These are phyloP conservation scores for Epinephelus fuscoguttatus DNA, from an alignment of 2,113 vertebrate species.

Conservation along the genomic window DNA sequence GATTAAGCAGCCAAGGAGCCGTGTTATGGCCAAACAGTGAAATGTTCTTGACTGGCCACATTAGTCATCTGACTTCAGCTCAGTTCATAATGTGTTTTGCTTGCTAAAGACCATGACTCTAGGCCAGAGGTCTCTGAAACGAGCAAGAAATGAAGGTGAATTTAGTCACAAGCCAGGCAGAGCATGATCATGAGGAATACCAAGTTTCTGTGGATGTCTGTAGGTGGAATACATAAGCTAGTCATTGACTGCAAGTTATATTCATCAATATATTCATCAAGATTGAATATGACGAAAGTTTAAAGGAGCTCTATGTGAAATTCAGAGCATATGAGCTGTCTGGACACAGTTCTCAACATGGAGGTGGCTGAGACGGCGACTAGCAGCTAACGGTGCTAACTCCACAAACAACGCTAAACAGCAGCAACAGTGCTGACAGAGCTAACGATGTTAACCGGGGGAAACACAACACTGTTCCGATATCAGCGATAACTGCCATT, in stretches of 20 bases:
- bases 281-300: neutral
- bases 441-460: too few species aligned
- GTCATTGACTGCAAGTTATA: neutral
- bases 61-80: constrained; percentile 11
- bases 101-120: neutral
- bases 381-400: too few species aligned
- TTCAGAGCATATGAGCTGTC: too few species aligned
- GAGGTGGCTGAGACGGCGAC: too few species aligned
- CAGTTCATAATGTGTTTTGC: constrained; percentile 22
- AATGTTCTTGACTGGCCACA: neutral
- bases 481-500: too few species aligned
- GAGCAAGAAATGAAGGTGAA: neutral
- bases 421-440: too few species aligned
- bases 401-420: too few species aligned
- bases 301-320: too few species aligned
- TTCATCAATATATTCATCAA: neutral
- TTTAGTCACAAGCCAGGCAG: neutral
- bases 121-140: neutral
- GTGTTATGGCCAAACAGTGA: neutral
- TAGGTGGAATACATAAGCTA: constrained; percentile 1
- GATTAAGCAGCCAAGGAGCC: neutral
- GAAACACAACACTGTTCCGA: too few species aligned
- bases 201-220: neutral
- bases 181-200: neutral
- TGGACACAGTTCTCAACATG: too few species aligned